These are phyloP conservation scores for Cottus gobio DNA, from an alignment of 2,113 vertebrate genomes.

Conservation along the genomic window DNA sequence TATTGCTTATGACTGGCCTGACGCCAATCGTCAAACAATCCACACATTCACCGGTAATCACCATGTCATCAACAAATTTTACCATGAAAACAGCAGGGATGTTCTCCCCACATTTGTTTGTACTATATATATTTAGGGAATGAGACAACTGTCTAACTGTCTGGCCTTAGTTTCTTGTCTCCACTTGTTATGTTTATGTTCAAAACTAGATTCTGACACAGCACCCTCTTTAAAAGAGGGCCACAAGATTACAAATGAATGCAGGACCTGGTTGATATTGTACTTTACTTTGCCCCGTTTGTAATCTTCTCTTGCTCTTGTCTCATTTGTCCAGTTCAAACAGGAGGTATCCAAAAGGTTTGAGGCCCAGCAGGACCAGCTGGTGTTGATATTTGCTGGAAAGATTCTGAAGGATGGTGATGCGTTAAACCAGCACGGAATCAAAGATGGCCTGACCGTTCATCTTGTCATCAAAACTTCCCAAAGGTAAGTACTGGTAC, in stretches of 20 bases:
- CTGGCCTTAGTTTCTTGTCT: too few relatives aligned
- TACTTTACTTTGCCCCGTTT: neutral
- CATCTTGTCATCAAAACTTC: slow-evolving; percentile 94
- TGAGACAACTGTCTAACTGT: too few relatives aligned
- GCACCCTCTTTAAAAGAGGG: neutral
- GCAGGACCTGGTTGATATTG: neutral
- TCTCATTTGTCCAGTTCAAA: slow-evolving; percentile 26
- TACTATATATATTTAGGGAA: neutral
- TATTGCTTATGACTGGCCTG: neutral
- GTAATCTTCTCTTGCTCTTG: neutral
- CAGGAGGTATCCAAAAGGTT: slow-evolving; percentile 90
- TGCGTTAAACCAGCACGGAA: slow-evolving; percentile 89
- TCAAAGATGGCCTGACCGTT: slow-evolving; percentile 94
- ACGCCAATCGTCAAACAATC: neutral
- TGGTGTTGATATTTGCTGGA: slow-evolving; percentile 95
- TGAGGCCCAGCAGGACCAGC: slow-evolving; percentile 92
- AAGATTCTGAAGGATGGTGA: slow-evolving; percentile 94
- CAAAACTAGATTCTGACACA: neutral
- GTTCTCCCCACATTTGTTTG: neutral
- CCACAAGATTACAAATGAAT: neutral
- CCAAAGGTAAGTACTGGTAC: slow-evolving; percentile 60
- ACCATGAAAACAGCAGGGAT: neutral
- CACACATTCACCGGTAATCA: neutral
- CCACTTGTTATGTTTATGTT: neutral
- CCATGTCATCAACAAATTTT: neutral